A percentile compares a stretch with the other conserved stretches of the same genome.
Evolutionary conservation across 1,140 invertebrate species (phyloP).

Genomic region (Macrotrachela quadricornifera): DNA sequence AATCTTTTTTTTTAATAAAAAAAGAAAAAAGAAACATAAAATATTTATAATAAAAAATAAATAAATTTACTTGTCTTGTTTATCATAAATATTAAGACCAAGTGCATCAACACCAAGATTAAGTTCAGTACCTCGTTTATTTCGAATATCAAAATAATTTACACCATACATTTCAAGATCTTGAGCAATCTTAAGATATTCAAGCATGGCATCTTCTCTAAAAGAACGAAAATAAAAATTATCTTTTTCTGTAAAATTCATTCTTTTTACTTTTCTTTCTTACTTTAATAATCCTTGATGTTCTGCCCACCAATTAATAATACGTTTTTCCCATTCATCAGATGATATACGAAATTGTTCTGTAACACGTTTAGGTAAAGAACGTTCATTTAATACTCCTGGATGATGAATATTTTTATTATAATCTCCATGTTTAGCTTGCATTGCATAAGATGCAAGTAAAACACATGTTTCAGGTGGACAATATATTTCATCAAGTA

Average conservation of each 20-base stretch:
- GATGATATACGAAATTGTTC: slow-evolving; percentile 90
- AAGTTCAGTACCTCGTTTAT: slow-evolving; percentile 87
- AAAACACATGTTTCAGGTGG: slow-evolving; percentile 91
- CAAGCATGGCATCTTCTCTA: slow-evolving; percentile 93
- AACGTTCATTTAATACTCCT: slow-evolving; percentile 66
- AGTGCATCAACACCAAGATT: slow-evolving; percentile 89
- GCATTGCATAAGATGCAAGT: slow-evolving; percentile 87
- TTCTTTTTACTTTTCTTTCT: no score
- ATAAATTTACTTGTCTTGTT: slow-evolving; percentile 53
- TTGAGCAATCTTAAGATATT: slow-evolving; percentile 95
- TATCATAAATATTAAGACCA: slow-evolving; percentile 93
- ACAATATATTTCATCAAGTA: slow-evolving; percentile 90
- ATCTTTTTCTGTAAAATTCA: no score
- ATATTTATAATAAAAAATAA: not conserved
- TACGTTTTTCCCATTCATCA: slow-evolving; percentile 93
- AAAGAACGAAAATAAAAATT: no score
- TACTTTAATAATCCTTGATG: slow-evolving; percentile 45
- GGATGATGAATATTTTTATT: slow-evolving; percentile 50
- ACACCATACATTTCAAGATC: slow-evolving; percentile 98
- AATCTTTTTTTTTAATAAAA: slow-evolving; percentile 17
- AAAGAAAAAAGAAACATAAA: not conserved
- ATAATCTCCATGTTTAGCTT: slow-evolving; percentile 80
- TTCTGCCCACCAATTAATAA: slow-evolving; percentile 79
- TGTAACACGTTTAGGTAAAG: slow-evolving; percentile 71
- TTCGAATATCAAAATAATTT: slow-evolving; percentile 69